Percentiles rank a stretch among this genome's conserved stretches.
phyloP scores from a whole-genome alignment of 2,113 vertebrate genomes.

The Psittacus erithacus region DNA sequence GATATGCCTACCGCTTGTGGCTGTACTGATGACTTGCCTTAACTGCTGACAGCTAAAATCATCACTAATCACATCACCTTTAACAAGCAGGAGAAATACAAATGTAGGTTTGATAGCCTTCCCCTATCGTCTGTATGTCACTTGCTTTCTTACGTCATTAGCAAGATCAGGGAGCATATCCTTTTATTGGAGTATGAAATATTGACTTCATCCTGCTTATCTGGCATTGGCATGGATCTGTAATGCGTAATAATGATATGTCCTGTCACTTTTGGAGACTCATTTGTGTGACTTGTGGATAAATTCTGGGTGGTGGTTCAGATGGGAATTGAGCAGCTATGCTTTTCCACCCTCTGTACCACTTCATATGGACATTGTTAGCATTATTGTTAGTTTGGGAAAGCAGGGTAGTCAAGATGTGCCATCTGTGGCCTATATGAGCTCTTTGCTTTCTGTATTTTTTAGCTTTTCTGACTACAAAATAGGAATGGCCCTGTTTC shows the following conservation, averaged over 20 bases:
- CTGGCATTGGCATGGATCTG: not conserved
- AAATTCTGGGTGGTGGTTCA: not conserved
- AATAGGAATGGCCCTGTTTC: accelerated
- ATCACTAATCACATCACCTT: not conserved
- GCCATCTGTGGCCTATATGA: not conserved
- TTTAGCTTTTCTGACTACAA: not conserved
- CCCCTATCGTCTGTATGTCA: not conserved
- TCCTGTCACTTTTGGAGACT: not conserved
- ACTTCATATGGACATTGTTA: not conserved
- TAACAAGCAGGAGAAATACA: not conserved
- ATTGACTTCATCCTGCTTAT: not conserved
- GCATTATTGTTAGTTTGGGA: not conserved
- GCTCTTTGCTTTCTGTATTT: not conserved
- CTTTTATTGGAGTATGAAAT: not conserved
- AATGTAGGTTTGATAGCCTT: not conserved
- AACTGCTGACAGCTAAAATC: not conserved
- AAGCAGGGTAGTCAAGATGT: not conserved
- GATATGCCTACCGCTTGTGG: not conserved
- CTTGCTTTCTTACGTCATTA: not conserved
- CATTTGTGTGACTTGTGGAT: not conserved
- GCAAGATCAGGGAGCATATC: not conserved
- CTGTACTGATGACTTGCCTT: not conserved
- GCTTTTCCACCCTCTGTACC: not conserved
- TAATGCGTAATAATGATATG: not conserved
- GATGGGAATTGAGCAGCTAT: not conserved